Evolutionary conservation across 2,797 vertebrate genomes (phyloP), one percentile per base, ranked within the genome.

Genomic region (Eleutherodactylus coqui): DNA sequence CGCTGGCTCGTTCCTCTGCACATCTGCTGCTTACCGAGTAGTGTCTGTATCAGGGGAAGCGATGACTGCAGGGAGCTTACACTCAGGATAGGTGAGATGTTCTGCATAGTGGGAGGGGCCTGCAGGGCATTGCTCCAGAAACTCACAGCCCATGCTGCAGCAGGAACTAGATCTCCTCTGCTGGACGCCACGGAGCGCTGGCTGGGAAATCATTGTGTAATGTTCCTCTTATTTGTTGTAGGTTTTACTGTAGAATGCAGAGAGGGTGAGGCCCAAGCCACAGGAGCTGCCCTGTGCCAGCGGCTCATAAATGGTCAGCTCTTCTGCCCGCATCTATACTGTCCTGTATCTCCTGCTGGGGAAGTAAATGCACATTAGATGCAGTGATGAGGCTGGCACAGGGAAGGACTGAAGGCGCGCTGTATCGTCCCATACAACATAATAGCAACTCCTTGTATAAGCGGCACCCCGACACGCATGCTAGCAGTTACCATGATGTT

Each of bases 111-210:
- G 58, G 38, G 47, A 11, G 73, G 78, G 36, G 36, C 27, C 27
- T 77, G 79, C 80, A 83, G 73, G 79, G 80, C 49, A 55, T 86
- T 86, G 79, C 49, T 24, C 41, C n/a, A 5, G 21, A 7, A 4
- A 58, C 36, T 38, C 24, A 1, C 29, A 29, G 10, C 14, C 36
- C 3, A 3, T 9, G n/a, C 34, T 79, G 76, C 55, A 60, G 21
- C 51, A n/a, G 19, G 14, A 0, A 19, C 29, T 13, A 45, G 3
- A 10, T 67, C 32, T 34, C 5, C 49, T 55, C 32, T 78, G 29
- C 49, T 24, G 72, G 34, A 17, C 14, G 32, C 32, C 51, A 24
- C 10, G 36, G 11, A 27, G 51, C 29, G n/a, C 43, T 24, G 47
- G 27, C 45, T 32, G 73, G 27, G 5, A 49, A n/a, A 34, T 19